phyloP scores from a whole-genome alignment of 2,797 vertebrate genomes.

The Tragelaphus oryx region DNA sequence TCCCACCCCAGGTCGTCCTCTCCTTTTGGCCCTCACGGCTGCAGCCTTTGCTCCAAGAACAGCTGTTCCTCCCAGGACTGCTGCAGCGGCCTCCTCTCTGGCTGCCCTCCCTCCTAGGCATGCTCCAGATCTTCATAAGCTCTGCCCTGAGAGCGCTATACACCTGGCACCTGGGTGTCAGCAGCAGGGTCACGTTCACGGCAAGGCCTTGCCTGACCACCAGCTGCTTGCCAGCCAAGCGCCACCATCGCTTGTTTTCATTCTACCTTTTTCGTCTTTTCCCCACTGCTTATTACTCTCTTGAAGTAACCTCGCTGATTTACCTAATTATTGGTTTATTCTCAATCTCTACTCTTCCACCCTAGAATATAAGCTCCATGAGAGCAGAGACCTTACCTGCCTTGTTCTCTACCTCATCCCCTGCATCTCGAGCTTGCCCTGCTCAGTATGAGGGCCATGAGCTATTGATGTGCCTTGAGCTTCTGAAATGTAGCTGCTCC shows the following conservation, averaged over 20 bases:
- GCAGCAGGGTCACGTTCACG: neutral
- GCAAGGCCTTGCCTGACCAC: neutral
- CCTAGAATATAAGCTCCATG: neutral
- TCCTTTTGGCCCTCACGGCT: neutral
- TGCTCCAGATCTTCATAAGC: neutral
- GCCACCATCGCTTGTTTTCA: neutral
- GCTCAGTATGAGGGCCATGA: neutral
- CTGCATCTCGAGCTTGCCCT: neutral
- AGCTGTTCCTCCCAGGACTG: neutral
- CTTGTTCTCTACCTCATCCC: neutral
- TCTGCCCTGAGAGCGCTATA: neutral
- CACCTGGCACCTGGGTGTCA: neutral
- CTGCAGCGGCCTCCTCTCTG: neutral
- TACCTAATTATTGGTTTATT: neutral
- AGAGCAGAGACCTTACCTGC: neutral
- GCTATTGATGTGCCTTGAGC: neutral
- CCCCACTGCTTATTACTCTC: neutral
- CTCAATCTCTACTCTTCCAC: neutral
- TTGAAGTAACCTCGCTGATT: neutral
- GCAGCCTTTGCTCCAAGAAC: neutral
- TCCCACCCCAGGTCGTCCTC: too few species aligned
- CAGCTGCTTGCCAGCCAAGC: neutral
- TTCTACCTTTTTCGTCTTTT: neutral
- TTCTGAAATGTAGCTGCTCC: neutral
- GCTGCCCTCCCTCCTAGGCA: neutral